These are phyloP conservation scores for Knipowitschia caucasica DNA, from an alignment of 2,797 vertebrate species.

Conservation along the genomic window DNA sequence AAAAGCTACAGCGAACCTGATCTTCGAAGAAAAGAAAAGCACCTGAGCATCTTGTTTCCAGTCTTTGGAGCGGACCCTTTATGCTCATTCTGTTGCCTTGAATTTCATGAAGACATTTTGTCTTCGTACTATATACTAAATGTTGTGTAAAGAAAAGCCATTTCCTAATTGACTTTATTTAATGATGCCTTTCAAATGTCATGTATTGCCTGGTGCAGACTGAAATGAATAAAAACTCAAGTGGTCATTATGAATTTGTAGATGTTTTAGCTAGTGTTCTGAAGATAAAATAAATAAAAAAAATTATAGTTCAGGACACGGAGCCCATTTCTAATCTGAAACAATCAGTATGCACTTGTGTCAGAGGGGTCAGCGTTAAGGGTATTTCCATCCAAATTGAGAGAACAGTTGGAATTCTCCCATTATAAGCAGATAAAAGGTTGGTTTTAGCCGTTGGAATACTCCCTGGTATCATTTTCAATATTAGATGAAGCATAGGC, in stretches of 20 bases:
- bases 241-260: not conserved
- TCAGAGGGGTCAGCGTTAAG: too few species aligned
- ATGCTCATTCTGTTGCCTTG: slow-evolving; percentile 67
- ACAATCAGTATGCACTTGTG: too few species aligned
- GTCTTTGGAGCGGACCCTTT: slow-evolving; percentile 26
- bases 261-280: too few species aligned
- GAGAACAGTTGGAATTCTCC: too few species aligned
- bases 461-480: too few species aligned
- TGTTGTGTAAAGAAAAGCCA: slow-evolving; percentile 49
- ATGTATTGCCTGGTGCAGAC: slow-evolving; percentile 31
- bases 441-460: too few species aligned
- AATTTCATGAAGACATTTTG: slow-evolving; percentile 44
- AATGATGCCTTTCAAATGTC: slow-evolving; percentile 29
- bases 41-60: slow-evolving; percentile 61
- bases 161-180: slow-evolving; percentile 46
- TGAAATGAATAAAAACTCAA: slow-evolving; percentile 52
- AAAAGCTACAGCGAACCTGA: slow-evolving; percentile 88
- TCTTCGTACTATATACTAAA: slow-evolving; percentile 25
- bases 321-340: too few species aligned
- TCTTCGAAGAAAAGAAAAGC: slow-evolving; percentile 95
- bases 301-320: too few species aligned
- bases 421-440: too few species aligned
- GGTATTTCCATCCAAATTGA: too few species aligned
- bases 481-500: too few species aligned
- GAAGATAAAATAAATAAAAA: too few species aligned